These are phyloP conservation scores for Dasypus novemcinctus DNA, from an alignment of 2,113 vertebrate species.

Conservation along the genomic window DNA sequence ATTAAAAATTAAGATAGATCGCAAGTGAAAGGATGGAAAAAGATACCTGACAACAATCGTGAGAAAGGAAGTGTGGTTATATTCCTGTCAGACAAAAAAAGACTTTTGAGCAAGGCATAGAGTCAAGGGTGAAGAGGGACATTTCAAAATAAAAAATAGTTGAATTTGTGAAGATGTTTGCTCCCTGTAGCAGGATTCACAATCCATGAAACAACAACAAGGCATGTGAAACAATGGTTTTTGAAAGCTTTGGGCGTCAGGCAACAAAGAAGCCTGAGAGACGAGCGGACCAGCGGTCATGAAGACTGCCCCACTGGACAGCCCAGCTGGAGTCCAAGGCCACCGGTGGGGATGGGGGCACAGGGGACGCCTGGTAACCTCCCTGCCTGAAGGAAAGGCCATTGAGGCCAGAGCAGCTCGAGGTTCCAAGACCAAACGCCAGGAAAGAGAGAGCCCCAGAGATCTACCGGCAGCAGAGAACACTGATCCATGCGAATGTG, in stretches of 20 bases:
- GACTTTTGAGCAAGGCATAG: background rate
- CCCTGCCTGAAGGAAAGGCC: background rate
- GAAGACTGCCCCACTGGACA: background rate
- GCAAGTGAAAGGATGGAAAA: background rate
- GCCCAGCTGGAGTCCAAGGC: background rate
- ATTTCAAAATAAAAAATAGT: background rate
- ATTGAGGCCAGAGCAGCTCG: background rate
- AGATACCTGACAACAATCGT: too few species aligned
- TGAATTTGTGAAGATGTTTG: background rate
- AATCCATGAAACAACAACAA: background rate
- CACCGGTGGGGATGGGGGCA: too few species aligned
- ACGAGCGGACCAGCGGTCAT: too few species aligned
- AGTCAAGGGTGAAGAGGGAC: background rate
- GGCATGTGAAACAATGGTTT: background rate
- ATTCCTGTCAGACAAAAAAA: background rate
- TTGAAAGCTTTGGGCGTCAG: background rate
- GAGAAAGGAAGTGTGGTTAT: background rate
- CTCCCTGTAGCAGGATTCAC: background rate
- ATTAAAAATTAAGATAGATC: background rate
- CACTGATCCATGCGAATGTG: rapidly evolving
- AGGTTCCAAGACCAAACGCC: background rate
- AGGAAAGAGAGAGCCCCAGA: background rate
- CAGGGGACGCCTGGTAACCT: too few species aligned
- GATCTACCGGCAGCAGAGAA: background rate
- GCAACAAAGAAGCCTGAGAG: background rate